Percentiles rank a stretch among this genome's conserved stretches.
Evolutionary conservation across 2,888 invertebrate genomes (phyloP).

Genomic region (Chymomyza caudatula): DNA sequence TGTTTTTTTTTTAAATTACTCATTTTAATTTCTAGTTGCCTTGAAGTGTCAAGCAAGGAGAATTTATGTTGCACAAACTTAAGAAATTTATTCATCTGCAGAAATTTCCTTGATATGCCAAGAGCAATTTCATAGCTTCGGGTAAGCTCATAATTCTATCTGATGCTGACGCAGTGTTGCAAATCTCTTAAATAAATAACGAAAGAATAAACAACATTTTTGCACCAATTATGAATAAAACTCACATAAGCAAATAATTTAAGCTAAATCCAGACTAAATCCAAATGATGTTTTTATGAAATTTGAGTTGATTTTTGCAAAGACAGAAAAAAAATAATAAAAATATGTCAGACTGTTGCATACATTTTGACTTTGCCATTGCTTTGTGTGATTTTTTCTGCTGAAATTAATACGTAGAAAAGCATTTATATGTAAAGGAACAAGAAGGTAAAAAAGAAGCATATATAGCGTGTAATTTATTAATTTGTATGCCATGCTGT

Average conservation of each 20-base stretch:
- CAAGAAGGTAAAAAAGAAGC: slow-evolving; percentile 15
- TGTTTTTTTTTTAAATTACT: no score
- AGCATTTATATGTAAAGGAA: neutral
- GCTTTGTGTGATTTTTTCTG: neutral
- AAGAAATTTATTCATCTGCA: no score
- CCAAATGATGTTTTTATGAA: neutral
- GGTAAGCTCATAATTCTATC: neutral
- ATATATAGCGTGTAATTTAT: slow-evolving; percentile 44
- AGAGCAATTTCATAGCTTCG: neutral
- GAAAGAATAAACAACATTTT: neutral
- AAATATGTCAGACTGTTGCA: neutral
- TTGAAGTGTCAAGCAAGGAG: neutral
- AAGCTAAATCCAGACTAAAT: neutral
- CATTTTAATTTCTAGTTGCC: neutral
- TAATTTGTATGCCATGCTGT: slow-evolving; percentile 58
- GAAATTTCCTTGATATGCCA: neutral
- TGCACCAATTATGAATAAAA: neutral
- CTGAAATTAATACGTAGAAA: neutral
- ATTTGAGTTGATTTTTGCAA: neutral
- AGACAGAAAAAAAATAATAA: neutral
- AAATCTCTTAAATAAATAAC: neutral
- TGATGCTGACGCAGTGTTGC: neutral
- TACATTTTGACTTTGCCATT: neutral
- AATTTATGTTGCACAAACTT: neutral
- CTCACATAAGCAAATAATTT: neutral